These are phyloP conservation scores for Zaprionus gabonicus DNA, from an alignment of 1,140 invertebrate species.

Conservation along the genomic window DNA sequence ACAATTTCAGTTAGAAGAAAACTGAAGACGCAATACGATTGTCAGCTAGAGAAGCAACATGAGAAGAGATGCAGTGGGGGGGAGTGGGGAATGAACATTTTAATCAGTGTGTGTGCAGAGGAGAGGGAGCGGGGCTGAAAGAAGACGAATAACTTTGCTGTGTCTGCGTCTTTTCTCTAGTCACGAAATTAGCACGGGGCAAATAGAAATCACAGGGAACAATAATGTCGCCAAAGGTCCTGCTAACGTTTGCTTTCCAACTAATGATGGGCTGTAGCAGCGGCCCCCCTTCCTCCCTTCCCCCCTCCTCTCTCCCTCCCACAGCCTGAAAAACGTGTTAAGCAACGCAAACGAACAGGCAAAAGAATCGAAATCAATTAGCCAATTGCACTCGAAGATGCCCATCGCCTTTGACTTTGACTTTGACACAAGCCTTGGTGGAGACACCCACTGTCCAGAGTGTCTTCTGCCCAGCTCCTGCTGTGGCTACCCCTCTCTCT, in stretches of 20 bases:
- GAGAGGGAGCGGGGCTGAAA: not conserved
- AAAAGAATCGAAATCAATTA: constrained; percentile 81
- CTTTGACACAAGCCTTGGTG: constrained; percentile 34
- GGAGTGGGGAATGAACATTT: constrained; percentile 52
- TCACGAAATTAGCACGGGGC: constrained; percentile 65
- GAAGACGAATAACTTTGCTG: constrained; percentile 76
- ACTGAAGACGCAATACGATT: constrained; percentile 61
- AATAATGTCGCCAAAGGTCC: constrained; percentile 72
- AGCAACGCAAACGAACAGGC: constrained; percentile 22
- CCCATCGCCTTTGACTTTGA: constrained; percentile 45
- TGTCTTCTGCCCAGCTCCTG: not conserved
- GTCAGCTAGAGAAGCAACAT: constrained; percentile 5
- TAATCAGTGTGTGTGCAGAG: constrained; percentile 66
- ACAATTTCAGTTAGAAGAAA: constrained; percentile 81
- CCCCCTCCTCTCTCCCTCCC: not conserved
- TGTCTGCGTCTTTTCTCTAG: constrained; percentile 72
- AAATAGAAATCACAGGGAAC: constrained; percentile 64
- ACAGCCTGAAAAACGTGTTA: constrained; percentile 60
- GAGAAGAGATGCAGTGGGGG: not conserved
- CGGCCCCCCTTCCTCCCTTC: not conserved
- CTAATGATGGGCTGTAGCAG: constrained; percentile 35
- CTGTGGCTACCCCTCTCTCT: not conserved
- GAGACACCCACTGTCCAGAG: not conserved
- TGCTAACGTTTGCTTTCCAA: constrained; percentile 72
- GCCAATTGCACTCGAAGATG: constrained; percentile 79